phyloP scores from a whole-genome alignment of 1,140 invertebrate genomes.

The Camponotus vicinus region DNA sequence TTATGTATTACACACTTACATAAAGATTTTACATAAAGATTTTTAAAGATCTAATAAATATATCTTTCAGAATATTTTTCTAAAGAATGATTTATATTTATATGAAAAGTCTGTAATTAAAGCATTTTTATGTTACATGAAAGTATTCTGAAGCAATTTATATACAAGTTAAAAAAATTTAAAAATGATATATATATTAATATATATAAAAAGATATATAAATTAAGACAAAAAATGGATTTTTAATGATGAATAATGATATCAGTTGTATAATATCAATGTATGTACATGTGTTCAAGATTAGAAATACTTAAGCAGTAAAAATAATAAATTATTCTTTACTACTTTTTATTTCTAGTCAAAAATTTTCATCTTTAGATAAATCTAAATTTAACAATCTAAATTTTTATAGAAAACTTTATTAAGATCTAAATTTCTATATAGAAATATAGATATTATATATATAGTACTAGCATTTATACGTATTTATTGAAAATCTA shows the following conservation, averaged over 20 bases:
- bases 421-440: background rate
- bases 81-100: background rate
- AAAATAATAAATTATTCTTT: background rate
- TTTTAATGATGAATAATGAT: conserved; percentile 4
- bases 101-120: background rate
- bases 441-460: background rate
- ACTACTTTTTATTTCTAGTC: background rate
- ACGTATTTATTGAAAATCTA: background rate
- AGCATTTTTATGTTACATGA: background rate
- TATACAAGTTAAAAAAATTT: background rate
- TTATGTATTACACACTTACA: background rate
- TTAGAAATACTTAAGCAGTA: too few species aligned
- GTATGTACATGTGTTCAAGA: too few species aligned
- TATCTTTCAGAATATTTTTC: background rate
- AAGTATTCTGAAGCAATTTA: background rate
- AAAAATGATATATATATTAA: background rate
- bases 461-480: background rate
- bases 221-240: too few species aligned
- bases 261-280: background rate
- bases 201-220: too few species aligned
- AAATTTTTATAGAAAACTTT: background rate
- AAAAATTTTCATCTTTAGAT: background rate
- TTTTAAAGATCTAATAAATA: background rate
- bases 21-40: background rate
- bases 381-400: background rate